These are phyloP conservation scores for Alosa alosa DNA, from an alignment of 2,113 vertebrate genomes.

Conservation along the genomic window DNA sequence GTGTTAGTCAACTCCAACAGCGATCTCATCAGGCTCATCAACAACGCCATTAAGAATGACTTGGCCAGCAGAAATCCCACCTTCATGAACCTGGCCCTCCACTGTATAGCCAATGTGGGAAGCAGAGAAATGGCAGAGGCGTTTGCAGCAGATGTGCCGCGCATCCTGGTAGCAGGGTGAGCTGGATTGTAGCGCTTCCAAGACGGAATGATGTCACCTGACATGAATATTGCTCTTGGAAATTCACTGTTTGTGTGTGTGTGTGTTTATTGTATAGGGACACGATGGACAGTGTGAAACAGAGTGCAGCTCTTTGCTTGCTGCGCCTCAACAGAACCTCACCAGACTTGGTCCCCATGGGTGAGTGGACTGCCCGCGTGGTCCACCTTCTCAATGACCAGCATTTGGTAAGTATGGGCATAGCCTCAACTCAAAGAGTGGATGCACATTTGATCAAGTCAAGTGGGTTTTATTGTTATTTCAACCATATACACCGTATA, in stretches of 20 bases:
- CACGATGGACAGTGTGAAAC: slow-evolving; percentile 94
- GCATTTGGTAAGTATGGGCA: slow-evolving; percentile 78
- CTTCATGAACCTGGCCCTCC: slow-evolving; percentile 76
- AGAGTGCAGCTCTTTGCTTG: slow-evolving; percentile 87
- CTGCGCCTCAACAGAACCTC: slow-evolving; percentile 89
- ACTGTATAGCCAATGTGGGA: slow-evolving; percentile 89
- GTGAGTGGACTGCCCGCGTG: slow-evolving; percentile 90
- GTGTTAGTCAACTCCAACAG: slow-evolving; percentile 93
- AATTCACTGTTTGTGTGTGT: background rate
- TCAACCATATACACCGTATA: too few species aligned
- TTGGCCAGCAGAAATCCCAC: slow-evolving; percentile 92
- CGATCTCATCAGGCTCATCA: slow-evolving; percentile 90
- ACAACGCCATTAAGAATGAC: slow-evolving; percentile 94
- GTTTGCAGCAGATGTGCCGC: slow-evolving; percentile 87
- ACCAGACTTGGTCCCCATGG: slow-evolving; percentile 89
- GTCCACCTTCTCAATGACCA: slow-evolving; percentile 92
- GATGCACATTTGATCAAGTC: too few species aligned
- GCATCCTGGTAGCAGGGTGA: slow-evolving; percentile 90
- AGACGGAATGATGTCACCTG: background rate
- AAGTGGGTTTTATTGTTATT: too few species aligned
- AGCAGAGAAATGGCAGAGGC: slow-evolving; percentile 94
- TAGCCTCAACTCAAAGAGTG: too few species aligned
- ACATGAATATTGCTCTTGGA: background rate
- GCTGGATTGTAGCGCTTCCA: slow-evolving; percentile 33
- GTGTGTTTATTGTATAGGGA: slow-evolving; percentile 68